Evolutionary conservation across 1,140 invertebrate species (phyloP).

Genomic region (Bombus superbus): DNA sequence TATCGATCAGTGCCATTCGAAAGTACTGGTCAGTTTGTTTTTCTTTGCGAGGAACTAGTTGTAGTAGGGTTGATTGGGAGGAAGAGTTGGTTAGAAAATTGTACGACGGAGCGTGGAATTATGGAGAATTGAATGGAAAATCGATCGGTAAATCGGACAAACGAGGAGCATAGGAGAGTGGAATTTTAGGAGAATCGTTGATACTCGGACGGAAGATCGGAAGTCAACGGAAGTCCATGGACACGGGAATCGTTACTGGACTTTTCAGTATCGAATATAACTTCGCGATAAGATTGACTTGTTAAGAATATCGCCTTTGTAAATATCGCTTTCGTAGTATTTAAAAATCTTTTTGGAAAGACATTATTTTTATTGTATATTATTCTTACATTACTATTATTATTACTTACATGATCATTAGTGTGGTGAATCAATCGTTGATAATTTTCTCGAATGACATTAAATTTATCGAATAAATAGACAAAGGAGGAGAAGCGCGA

Average conservation of each 20-base stretch:
- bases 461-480: not conserved
- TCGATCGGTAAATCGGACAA: not conserved
- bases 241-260: not conserved
- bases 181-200: not conserved
- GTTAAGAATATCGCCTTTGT: conserved; percentile 6
- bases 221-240: not conserved
- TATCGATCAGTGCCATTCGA: not conserved
- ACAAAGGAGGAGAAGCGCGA: not conserved
- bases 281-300: conserved; percentile 45
- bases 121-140: not conserved
- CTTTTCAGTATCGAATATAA: not conserved
- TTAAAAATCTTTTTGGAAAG: no score
- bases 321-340: not conserved
- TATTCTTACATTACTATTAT: no score
- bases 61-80: not conserved
- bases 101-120: not conserved
- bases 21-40: not conserved
- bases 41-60: not conserved
- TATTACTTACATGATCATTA: no score
- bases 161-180: not conserved
- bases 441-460: not conserved
- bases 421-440: not conserved
- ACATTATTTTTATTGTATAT: no score
- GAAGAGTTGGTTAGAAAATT: not conserved
- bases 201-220: not conserved